These are phyloP conservation scores for Schizaphis graminum DNA, from an alignment of 2,888 invertebrate genomes.

Conservation along the genomic window DNA sequence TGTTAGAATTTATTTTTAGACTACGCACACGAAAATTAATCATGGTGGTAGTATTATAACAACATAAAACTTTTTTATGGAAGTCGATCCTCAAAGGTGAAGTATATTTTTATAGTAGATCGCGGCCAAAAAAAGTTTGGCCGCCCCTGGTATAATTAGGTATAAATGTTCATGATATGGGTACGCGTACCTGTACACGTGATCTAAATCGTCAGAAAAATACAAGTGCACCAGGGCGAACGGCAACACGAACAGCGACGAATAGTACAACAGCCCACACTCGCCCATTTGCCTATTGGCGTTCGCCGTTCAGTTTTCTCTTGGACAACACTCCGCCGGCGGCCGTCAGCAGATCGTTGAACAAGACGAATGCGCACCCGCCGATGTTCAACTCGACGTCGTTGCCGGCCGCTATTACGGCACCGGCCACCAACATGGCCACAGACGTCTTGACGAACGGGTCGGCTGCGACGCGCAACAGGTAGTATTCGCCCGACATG, in stretches of 20 bases:
- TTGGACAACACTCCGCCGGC: slow-evolving; percentile 97
- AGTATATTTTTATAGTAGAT: too few relatives aligned
- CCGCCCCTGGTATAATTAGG: too few relatives aligned
- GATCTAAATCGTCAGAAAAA: slow-evolving; percentile 81
- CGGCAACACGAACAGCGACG: slow-evolving; percentile 88
- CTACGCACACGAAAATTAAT: too few relatives aligned
- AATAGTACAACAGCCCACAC: slow-evolving; percentile 93
- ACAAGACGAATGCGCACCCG: slow-evolving; percentile 91
- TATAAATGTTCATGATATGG: too few relatives aligned
- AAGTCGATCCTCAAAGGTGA: too few relatives aligned
- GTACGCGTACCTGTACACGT: slow-evolving; percentile 71
- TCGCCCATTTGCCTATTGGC: slow-evolving; percentile 89
- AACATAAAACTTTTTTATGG: too few relatives aligned
- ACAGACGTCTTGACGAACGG: slow-evolving; percentile 91
- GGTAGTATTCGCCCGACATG: slow-evolving; percentile 91
- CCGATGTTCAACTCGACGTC: slow-evolving; percentile 93
- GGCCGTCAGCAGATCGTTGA: slow-evolving; percentile 95
- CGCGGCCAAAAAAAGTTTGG: too few relatives aligned
- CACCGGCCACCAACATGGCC: slow-evolving; percentile 94
- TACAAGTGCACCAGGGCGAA: slow-evolving; percentile 83
- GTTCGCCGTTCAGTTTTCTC: slow-evolving; percentile 93
- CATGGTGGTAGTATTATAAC: too few relatives aligned
- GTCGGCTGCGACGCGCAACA: slow-evolving; percentile 81
- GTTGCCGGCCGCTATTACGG: slow-evolving; percentile 91
- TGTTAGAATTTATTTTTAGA: too few relatives aligned